Conservation (phyloP, 1,140 invertebrate species). For the Aphelenchoides fujianensis region DNA sequence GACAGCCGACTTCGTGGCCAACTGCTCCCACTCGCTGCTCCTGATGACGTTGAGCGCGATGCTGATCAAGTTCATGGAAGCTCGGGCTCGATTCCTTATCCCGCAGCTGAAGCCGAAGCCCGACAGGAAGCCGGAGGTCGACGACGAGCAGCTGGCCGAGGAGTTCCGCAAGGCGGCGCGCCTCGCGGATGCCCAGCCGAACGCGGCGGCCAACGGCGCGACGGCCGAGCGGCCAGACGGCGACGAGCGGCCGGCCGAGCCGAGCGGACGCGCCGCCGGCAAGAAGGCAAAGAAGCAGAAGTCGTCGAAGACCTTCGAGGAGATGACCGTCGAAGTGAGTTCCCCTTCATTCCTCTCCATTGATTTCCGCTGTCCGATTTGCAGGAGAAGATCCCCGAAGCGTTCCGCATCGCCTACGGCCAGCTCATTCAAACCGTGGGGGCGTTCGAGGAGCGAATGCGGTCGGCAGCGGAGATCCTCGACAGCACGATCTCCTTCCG, state of each 20-base stretch:
- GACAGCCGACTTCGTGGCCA: neutral
- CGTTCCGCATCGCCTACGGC: neutral
- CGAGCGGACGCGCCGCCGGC: neutral
- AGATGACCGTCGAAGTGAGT: neutral
- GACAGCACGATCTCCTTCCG: neutral
- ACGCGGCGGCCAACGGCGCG: neutral
- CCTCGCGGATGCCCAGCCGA: neutral
- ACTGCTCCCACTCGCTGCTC: neutral
- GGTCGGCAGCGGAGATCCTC: neutral
- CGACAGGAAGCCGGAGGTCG: neutral
- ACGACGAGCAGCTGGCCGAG: neutral
- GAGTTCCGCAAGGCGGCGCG: neutral
- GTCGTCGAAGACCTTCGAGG: neutral
- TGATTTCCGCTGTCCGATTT: neutral
- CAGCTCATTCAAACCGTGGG: neutral
- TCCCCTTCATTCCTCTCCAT: neutral
- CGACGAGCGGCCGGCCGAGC: neutral
- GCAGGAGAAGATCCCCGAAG: neutral
- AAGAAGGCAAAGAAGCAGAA: constrained; percentile 6
- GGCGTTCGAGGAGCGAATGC: neutral
- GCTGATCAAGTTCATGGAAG: constrained; percentile 7
- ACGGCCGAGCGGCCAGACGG: neutral
- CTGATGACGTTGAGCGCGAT: neutral
- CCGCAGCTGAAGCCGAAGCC: neutral
- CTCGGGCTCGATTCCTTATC: neutral